phyloP scores from a whole-genome alignment of 2,888 invertebrate genomes.

The Cartodere bifasciata region DNA sequence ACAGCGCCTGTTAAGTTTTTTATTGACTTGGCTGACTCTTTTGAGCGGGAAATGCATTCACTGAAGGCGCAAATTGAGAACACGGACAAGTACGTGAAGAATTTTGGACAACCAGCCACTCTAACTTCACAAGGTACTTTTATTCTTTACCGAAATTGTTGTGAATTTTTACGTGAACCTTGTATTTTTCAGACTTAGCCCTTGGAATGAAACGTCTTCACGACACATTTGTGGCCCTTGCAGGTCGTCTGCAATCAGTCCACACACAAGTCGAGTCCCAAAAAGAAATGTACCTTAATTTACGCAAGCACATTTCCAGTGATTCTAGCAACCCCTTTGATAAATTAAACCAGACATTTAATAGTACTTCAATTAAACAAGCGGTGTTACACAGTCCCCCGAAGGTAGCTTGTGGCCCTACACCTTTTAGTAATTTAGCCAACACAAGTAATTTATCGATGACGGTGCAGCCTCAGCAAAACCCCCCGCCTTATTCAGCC shows the following conservation, averaged over 20 bases:
- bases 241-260: constrained; percentile 73
- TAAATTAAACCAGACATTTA: constrained; percentile 22
- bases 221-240: constrained; percentile 74
- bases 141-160: constrained; percentile 3
- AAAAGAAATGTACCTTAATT: constrained; percentile 74
- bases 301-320: constrained; percentile 63
- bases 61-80: constrained; percentile 60
- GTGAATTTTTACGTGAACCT: constrained; percentile 6
- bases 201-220: constrained; percentile 70
- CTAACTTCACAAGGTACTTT: constrained; percentile 51
- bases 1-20: constrained; percentile 59
- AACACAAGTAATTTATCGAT: constrained; percentile 22
- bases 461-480: constrained; percentile 32
- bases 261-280: constrained; percentile 68
- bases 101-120: constrained; percentile 48
- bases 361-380: constrained; percentile 9
- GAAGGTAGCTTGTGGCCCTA: constrained; percentile 46
- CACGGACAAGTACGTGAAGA: constrained; percentile 58
- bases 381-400: constrained; percentile 26
- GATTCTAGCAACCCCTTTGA: constrained; percentile 71
- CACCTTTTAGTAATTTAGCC: constrained; percentile 40
- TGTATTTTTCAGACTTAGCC: constrained; percentile 51
- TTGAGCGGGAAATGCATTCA: constrained; percentile 55
- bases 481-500: constrained; percentile 27
- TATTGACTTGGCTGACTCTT: constrained; percentile 51